Percentiles rank a stretch among this genome's conserved stretches.
These are phyloP conservation scores for Hetaerina americana DNA, from an alignment of 1,140 invertebrate genomes.

Conservation along the genomic window DNA sequence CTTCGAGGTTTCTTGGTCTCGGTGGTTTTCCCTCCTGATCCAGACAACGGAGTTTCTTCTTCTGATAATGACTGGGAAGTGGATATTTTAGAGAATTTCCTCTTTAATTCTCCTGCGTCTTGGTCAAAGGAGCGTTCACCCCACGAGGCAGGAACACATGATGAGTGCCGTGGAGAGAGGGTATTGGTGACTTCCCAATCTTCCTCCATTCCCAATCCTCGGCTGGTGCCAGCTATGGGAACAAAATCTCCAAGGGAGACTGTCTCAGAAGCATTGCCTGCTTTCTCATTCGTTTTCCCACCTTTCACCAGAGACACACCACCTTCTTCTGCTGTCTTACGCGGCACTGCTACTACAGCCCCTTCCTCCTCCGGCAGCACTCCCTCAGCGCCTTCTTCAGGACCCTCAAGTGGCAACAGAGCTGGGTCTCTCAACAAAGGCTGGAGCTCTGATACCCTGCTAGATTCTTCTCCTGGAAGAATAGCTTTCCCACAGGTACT, in stretches of 20 bases:
- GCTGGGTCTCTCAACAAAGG: not conserved
- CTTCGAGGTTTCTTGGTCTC: not conserved
- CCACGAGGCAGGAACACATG: not conserved
- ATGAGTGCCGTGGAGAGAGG: not conserved
- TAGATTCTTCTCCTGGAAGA: not conserved
- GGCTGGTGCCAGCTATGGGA: not conserved
- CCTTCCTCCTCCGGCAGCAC: not conserved
- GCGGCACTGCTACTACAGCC: not conserved
- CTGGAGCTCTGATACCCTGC: not conserved
- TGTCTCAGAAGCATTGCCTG: not conserved
- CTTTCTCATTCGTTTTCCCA: not conserved
- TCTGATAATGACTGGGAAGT: not conserved
- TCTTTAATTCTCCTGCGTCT: not conserved
- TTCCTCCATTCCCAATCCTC: not conserved
- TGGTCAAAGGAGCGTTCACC: too few species aligned
- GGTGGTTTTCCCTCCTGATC: not conserved
- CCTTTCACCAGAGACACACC: too few species aligned
- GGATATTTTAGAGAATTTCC: not conserved
- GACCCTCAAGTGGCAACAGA: not conserved
- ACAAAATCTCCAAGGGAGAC: not conserved
- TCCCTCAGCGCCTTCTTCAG: not conserved
- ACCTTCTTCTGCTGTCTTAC: not conserved
- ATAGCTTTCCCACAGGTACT: constrained; percentile 29
- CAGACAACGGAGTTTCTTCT: not conserved
- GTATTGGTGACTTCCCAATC: not conserved